Evolutionary conservation across 1,140 invertebrate species (phyloP), one percentile per base, ranked within the genome.

Genomic region (Eciton burchellii): DNA sequence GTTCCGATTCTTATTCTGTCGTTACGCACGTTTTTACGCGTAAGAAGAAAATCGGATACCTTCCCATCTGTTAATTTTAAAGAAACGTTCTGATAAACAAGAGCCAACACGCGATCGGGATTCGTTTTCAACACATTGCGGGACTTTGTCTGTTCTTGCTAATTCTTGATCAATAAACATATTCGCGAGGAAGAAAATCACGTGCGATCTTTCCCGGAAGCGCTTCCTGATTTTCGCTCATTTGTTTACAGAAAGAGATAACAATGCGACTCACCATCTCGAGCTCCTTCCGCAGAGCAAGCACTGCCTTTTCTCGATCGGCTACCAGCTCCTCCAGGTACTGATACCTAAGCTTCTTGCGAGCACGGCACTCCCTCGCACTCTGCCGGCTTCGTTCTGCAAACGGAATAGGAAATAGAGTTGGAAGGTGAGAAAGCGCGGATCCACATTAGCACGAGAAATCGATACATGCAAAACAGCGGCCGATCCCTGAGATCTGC

Each of bases 291-390:
- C 98, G 95, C 16, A 99, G 94, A 8, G 97, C 95, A 85, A 99
- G 94, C 3, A 99, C 98, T n/a, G 98, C 98, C 89, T 98, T 97
- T 93, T 99, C 99, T 82, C 98, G 95, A 92, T 99, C 98, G 1
- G 97, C 95, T 1, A 99, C 98, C 66, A 99, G 94, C 93, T 99
- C 98, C 93, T 99, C 99, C 71, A 99, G 95, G 93, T 99, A 99
- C 93, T 99, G 98, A 93, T 99, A 99, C 29, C 99, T 95, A 54
- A 99, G 95, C 91, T 99, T 99, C 94, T 99, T 99, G 54, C 99
- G 95, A 49, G 98, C 98, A 86, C 99, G 96, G 93, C 98, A 99
- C 95, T 99, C 99, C 89, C 98, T 95, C 83, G 99, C 99, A 95
- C 98, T 99, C 95, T 99, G 98, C 85, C 98, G 95, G 94, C 98